Evolutionary conservation across 2,888 invertebrate genomes (phyloP), one percentile per base, ranked within the genome.

Genomic region (Andrena bicolor): DNA sequence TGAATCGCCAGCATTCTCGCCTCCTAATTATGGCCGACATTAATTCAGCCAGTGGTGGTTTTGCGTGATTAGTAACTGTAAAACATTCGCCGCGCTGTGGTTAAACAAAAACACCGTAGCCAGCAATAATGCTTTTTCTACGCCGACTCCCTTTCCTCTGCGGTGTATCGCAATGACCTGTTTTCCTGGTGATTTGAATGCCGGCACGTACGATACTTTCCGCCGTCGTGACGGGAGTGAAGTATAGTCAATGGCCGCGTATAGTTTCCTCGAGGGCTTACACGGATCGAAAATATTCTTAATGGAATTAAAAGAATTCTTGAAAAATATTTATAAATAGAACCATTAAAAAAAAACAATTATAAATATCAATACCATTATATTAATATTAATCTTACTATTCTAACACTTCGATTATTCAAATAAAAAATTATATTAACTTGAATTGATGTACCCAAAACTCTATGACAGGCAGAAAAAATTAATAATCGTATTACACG

Each of bases 171-270:
- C 83, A 86, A 77, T 90, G 86, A 64, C 85, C 82, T 71, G 73
- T 75, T 80, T 83, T 65, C 69, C 32, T 80, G 87, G 90, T 85
- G 91, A 91, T 85, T 89, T 88, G 83, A 90, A 91, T 88, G 91
- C 88, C 87, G 75, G 89, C 89, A 90, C 83, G 83, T 86, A 85
- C 78, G 66, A 64, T 79, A 71, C 84, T 86, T 82, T 78, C 84
- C 74, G 80, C 68, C 72, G 72, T 72, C 30, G 75, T 60, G 76
- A 77, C 64, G 58, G 58, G 58, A 70, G 76, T 70, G 51, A 80
- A 71, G 26, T 51, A 28, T 58, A 32, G 8, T 53, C 77, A 16
- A 48, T 74, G 28, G 66, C 56, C 63, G 32, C 30, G 58, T 26
- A 51, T 28, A 61, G 61, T 71, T 48, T 53, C 48, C 48, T 8